Conservation (phyloP, 2,797 vertebrate genomes). For the Leucoraja ocellata region DNA sequence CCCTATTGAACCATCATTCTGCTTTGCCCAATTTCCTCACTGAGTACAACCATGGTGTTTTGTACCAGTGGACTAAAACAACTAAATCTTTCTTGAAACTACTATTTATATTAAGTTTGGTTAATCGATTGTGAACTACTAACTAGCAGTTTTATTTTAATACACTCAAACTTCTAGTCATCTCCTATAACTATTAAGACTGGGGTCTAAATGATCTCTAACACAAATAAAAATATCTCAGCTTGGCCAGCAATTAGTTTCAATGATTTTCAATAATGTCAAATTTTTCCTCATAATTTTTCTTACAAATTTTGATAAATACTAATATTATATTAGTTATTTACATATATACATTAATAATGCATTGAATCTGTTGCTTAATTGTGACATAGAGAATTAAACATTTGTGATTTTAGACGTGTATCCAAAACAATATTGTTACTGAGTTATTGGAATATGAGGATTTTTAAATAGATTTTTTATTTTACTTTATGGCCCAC, state of each 20-base stretch:
- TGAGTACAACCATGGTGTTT: not conserved
- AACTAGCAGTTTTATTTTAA: not conserved
- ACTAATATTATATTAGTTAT: not conserved
- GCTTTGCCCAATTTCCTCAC: not conserved
- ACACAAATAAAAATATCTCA: not conserved
- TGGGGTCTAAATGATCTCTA: not conserved
- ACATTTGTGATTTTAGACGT: not conserved
- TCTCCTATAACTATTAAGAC: not conserved
- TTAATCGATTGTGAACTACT: not conserved
- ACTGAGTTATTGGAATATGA: not conserved
- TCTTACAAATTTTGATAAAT: not conserved
- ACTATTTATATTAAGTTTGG: not conserved
- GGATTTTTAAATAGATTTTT: not conserved
- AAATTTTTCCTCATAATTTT: not conserved
- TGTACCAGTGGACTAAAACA: not conserved
- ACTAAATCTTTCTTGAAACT: not conserved
- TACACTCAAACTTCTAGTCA: not conserved
- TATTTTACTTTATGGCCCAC: not conserved
- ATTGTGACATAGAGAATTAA: not conserved
- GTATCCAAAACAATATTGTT: not conserved
- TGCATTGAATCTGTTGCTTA: not conserved
- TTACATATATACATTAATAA: not conserved
- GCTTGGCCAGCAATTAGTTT: not conserved
- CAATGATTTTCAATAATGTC: not conserved
- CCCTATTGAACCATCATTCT: conserved; percentile 4